Conservation (phyloP, 2,797 vertebrate species). For the Scolopax rusticola region DNA sequence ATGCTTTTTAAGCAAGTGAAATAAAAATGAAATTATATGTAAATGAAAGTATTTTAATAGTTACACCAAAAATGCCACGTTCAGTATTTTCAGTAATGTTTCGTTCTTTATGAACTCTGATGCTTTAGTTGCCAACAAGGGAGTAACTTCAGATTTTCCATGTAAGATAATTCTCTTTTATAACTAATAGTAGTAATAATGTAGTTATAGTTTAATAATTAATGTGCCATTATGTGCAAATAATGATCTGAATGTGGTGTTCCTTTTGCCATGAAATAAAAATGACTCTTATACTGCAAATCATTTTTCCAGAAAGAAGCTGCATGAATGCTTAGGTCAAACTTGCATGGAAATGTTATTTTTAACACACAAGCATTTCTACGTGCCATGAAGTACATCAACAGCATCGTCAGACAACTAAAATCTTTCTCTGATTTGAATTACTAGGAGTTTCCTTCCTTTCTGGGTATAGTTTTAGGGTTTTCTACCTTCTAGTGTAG, state of each 20-base stretch:
- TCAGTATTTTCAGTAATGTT: slow-evolving; percentile 19
- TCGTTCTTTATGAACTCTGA: slow-evolving; percentile 51
- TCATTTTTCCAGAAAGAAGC: background rate
- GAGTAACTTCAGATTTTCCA: slow-evolving; percentile 23
- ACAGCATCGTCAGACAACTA: background rate
- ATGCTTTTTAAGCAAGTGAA: background rate
- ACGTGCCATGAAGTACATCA: accelerated
- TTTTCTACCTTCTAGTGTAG: background rate
- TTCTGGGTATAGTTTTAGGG: background rate
- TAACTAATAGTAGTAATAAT: slow-evolving; percentile 13
- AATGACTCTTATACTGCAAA: background rate
- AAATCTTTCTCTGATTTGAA: background rate
- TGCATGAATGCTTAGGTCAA: background rate
- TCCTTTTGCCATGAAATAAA: background rate
- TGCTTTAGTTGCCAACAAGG: background rate
- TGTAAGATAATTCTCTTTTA: slow-evolving; percentile 22
- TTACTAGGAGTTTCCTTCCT: background rate
- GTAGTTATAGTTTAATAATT: background rate
- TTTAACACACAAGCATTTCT: background rate
- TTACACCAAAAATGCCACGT: background rate
- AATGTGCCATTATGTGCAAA: background rate
- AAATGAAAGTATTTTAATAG: slow-evolving; percentile 11
- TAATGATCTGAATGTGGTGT: background rate
- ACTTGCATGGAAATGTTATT: background rate
- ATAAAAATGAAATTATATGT: slow-evolving; percentile 19